These are phyloP conservation scores for Synergus japonicus DNA, from an alignment of 2,888 invertebrate species.

Conservation along the genomic window DNA sequence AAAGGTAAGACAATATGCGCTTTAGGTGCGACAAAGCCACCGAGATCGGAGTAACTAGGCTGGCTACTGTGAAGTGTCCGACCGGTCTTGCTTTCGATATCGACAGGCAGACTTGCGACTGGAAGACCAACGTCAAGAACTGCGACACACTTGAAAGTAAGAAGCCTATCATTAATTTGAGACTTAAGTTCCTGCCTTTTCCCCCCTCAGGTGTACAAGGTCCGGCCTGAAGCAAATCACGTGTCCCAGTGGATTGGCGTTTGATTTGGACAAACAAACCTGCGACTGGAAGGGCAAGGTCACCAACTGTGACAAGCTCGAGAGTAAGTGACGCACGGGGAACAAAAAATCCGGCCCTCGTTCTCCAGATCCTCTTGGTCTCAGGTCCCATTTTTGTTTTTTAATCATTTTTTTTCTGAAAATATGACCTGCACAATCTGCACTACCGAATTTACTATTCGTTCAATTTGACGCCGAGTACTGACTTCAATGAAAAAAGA, in stretches of 20 bases:
- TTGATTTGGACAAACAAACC: conserved; percentile 98
- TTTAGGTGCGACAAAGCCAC: conserved; percentile 94
- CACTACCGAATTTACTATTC: conserved; percentile 39
- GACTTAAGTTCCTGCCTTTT: conserved; percentile 77
- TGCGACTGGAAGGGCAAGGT: conserved; percentile 99
- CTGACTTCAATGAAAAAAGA: background rate
- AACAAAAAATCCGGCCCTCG: conserved; percentile 52
- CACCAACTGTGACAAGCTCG: conserved; percentile 96
- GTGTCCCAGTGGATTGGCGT: conserved; percentile 97
- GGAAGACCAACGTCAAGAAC: conserved; percentile 97
- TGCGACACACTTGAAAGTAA: conserved; percentile 96
- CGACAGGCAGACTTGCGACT: conserved; percentile 96
- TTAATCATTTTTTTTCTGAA: background rate
- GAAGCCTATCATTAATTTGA: conserved; percentile 72
- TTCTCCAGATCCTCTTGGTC: conserved; percentile 44
- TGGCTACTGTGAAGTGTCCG: conserved; percentile 94
- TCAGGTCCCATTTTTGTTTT: background rate
- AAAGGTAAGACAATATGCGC: conserved; percentile 43
- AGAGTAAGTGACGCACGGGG: conserved; percentile 89
- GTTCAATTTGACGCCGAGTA: background rate
- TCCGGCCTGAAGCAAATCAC: conserved; percentile 97
- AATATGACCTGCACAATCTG: conserved; percentile 25
- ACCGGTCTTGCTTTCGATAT: conserved; percentile 95
- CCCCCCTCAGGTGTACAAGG: conserved; percentile 92
- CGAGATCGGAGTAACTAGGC: conserved; percentile 90